These are phyloP conservation scores for Anoura caudifer DNA, from an alignment of 2,113 vertebrate genomes.

Conservation along the genomic window DNA sequence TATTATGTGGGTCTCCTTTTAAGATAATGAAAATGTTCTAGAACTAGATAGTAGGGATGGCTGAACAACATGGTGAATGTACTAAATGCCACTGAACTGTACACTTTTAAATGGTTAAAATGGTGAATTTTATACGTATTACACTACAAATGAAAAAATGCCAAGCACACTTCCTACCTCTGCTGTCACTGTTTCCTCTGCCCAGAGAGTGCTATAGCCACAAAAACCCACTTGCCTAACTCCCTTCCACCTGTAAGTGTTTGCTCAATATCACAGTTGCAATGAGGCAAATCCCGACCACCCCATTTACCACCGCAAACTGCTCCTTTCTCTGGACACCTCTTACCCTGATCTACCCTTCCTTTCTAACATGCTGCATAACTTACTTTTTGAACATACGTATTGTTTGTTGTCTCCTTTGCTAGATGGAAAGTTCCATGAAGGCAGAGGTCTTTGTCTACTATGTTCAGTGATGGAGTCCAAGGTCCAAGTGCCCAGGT, in stretches of 20 bases:
- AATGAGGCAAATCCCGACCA: not conserved
- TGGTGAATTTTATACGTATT: not conserved
- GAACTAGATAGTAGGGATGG: not conserved
- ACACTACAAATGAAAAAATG: not conserved
- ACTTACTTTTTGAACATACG: not conserved
- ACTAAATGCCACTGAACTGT: not conserved
- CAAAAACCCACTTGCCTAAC: not conserved
- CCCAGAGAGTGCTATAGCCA: not conserved
- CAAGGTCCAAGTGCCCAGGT: not conserved
- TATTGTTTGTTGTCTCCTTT: not conserved
- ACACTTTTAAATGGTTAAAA: not conserved
- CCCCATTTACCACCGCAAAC: not conserved
- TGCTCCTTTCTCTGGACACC: not conserved
- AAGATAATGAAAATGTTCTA: not conserved
- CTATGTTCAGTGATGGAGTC: not conserved
- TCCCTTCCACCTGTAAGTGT: not conserved
- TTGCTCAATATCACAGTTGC: not conserved
- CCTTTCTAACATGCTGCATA: not conserved
- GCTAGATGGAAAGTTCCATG: not conserved
- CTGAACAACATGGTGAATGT: not conserved
- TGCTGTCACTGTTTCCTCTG: not conserved
- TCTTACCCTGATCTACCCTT: not conserved
- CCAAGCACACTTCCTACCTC: not conserved
- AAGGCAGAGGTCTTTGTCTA: not conserved
- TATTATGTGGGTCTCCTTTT: not conserved